These are phyloP conservation scores for Cladorhizidae sp. DNA, from an alignment of 37 sponge, comb jelly and placozoan genomes.

Conservation along the genomic window DNA sequence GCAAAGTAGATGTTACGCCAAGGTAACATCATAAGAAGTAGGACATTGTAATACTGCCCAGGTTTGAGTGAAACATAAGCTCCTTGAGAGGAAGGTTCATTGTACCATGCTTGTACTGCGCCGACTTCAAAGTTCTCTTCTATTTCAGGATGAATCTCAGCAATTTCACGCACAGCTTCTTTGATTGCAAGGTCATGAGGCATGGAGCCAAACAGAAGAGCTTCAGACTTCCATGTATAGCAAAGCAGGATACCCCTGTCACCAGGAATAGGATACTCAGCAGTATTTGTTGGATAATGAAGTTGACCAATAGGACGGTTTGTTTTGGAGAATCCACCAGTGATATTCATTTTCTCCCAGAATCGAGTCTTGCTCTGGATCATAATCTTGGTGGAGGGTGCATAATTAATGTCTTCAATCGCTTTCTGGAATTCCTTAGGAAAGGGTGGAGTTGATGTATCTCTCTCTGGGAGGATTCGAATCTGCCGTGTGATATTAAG, in stretches of 20 bases:
- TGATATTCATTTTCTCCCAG: constrained; percentile 45
- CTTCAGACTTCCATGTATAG: constrained; percentile 70
- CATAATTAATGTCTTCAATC: constrained; percentile 27
- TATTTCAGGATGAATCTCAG: constrained; percentile 56
- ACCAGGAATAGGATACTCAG: not conserved
- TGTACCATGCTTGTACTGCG: constrained; percentile 51
- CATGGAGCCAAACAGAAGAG: constrained; percentile 53
- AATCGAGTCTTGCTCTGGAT: constrained; percentile 43
- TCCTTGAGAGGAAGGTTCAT: constrained; percentile 39
- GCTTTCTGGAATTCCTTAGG: no score
- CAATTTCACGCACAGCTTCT: constrained; percentile 43
- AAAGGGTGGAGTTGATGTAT: constrained; percentile 15
- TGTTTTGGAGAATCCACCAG: constrained; percentile 57
- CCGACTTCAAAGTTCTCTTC: constrained; percentile 35
- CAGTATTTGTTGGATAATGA: constrained; percentile 42
- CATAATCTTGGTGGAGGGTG: constrained; percentile 62
- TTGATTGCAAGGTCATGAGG: constrained; percentile 21
- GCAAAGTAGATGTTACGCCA: constrained; percentile 57
- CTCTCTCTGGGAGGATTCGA: not conserved
- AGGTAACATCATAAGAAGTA: constrained; percentile 20
- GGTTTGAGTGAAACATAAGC: constrained; percentile 53
- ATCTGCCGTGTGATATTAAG: constrained; percentile 45
- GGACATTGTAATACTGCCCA: not conserved
- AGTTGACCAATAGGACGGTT: constrained; percentile 57
- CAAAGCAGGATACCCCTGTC: constrained; percentile 46